Conservation (phyloP, 2,888 invertebrate genomes). For the Melikaiella ostensackeni region DNA sequence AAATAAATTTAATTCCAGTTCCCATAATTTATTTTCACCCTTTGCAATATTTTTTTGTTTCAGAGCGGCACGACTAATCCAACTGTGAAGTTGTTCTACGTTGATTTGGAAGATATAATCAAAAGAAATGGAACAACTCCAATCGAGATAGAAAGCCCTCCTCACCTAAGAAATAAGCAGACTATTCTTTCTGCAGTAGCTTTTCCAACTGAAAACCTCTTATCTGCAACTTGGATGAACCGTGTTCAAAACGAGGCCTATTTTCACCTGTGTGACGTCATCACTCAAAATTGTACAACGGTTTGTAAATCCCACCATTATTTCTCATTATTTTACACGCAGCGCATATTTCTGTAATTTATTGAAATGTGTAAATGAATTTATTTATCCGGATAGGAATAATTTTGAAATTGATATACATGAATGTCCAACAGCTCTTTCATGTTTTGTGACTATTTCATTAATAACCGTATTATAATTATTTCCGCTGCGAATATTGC, state of each 20-base stretch:
- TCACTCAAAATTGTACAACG: conserved; percentile 67
- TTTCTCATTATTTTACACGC: not conserved
- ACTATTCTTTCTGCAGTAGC: conserved; percentile 85
- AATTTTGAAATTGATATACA: too few species aligned
- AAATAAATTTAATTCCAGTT: too few species aligned
- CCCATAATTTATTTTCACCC: not conserved
- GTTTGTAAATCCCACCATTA: conserved; percentile 52
- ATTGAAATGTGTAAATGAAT: not conserved
- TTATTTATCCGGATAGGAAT: conserved; percentile 9
- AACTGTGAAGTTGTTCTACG: conserved; percentile 81
- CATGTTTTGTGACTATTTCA: too few species aligned
- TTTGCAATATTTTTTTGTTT: conserved; percentile 51
- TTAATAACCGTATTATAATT: too few species aligned
- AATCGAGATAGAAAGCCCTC: conserved; percentile 74
- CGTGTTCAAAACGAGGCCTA: conserved; percentile 89
- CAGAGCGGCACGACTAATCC: conserved; percentile 85
- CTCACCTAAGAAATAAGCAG: conserved; percentile 64
- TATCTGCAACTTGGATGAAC: conserved; percentile 93
- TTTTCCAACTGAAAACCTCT: conserved; percentile 85
- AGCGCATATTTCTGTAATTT: not conserved
- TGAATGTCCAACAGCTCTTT: too few species aligned
- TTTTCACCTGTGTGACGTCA: conserved; percentile 82
- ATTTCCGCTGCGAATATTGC: too few species aligned
- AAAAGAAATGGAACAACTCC: conserved; percentile 65
- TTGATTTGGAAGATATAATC: conserved; percentile 78